Conservation (phyloP, 2,113 vertebrate species). For the Scomber japonicus region DNA sequence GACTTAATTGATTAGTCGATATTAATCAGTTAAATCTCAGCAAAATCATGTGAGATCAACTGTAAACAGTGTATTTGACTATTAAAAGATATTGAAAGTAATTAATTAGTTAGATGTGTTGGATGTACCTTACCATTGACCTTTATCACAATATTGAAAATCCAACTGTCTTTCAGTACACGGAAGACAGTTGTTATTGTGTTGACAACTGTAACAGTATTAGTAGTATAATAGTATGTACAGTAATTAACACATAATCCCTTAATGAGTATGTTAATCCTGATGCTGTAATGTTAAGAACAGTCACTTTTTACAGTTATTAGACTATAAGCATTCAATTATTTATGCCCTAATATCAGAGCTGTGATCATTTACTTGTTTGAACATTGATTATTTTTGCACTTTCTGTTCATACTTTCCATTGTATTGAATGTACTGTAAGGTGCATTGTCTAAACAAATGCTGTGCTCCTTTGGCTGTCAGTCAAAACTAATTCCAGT, state of each 20-base stretch:
- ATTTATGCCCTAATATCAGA: background rate
- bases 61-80: conserved; percentile 2
- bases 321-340: conserved; percentile 3
- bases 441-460: background rate
- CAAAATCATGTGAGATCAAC: conserved; percentile 15
- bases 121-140: background rate
- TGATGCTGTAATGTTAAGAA: conserved; percentile 18
- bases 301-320: conserved; percentile 23
- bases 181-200: background rate
- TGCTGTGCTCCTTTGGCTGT: background rate
- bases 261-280: conserved; percentile 51
- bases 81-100: conserved; percentile 1
- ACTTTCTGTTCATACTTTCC: conserved; percentile 11
- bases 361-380: background rate
- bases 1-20: conserved; percentile 24
- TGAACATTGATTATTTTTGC: conserved; percentile 21
- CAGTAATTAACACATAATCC: conserved; percentile 45
- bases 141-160: conserved; percentile 1
- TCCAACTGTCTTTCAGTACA: background rate
- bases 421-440: conserved; percentile 31
- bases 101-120: conserved; percentile 3
- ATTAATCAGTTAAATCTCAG: conserved; percentile 21
- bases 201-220: conserved; percentile 4
- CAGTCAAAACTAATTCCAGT: conserved; percentile 10
- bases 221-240: background rate